phyloP scores from a whole-genome alignment of 1,140 invertebrate species.

The Wiebesia pumilae region DNA sequence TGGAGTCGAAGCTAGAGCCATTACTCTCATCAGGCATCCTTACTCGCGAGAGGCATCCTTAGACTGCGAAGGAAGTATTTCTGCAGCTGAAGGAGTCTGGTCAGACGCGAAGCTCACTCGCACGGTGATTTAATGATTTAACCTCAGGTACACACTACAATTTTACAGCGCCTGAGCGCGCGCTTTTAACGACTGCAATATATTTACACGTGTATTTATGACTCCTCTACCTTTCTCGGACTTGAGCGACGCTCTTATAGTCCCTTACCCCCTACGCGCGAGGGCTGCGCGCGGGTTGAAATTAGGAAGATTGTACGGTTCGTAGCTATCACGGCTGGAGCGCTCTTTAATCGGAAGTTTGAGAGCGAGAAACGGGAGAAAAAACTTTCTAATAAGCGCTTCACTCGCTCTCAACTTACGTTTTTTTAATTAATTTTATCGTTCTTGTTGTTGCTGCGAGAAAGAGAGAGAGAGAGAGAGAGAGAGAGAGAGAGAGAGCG shows the following conservation, averaged over 20 bases:
- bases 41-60: neutral
- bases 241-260: neutral
- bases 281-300: slow-evolving; percentile 16
- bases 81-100: slow-evolving; percentile 45
- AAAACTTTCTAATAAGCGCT: neutral
- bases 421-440: slow-evolving; percentile 13
- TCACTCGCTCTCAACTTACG: neutral
- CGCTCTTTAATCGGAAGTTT: slow-evolving; percentile 43
- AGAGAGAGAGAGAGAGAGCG: neutral
- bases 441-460: neutral
- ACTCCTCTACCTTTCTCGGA: slow-evolving; percentile 57
- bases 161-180: slow-evolving; percentile 62
- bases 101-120: slow-evolving; percentile 41
- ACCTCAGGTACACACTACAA: slow-evolving; percentile 64
- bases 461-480: neutral
- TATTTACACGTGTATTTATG: slow-evolving; percentile 73
- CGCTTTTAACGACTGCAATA: slow-evolving; percentile 68
- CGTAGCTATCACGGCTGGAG: slow-evolving; percentile 9
- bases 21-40: neutral
- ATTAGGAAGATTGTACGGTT: slow-evolving; percentile 46
- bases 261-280: neutral
- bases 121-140: slow-evolving; percentile 67
- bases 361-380: neutral
- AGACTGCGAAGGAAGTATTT: slow-evolving; percentile 16
- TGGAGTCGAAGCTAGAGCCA: neutral